These are phyloP conservation scores for Coryphaenoides rupestris DNA, from an alignment of 2,113 vertebrate species.

Conservation along the genomic window DNA sequence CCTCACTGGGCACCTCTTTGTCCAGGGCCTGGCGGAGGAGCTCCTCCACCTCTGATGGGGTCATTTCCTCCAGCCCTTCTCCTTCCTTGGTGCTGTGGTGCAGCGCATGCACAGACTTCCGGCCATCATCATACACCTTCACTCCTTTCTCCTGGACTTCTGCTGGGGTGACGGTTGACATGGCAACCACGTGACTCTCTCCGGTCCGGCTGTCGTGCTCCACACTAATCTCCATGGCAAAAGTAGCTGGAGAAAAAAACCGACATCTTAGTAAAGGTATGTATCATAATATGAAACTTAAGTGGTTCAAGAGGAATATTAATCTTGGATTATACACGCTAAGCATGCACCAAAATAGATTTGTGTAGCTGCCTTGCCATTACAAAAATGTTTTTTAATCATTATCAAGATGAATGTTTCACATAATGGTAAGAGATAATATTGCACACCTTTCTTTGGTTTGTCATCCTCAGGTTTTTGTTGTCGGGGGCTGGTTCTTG, in stretches of 20 bases:
- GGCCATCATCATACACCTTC: slow-evolving; percentile 91
- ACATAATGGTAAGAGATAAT: neutral
- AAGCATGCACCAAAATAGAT: too few species aligned
- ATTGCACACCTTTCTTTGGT: slow-evolving; percentile 83
- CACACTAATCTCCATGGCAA: slow-evolving; percentile 94
- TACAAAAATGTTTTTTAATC: too few species aligned
- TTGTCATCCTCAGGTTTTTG: slow-evolving; percentile 62
- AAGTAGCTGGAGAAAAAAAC: slow-evolving; percentile 76
- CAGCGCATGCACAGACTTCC: slow-evolving; percentile 85
- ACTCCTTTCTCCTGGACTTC: slow-evolving; percentile 77
- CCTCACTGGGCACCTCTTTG: slow-evolving; percentile 74
- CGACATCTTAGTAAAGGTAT: neutral
- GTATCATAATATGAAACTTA: too few species aligned
- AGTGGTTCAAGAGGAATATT: too few species aligned
- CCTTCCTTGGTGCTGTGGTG: slow-evolving; percentile 44
- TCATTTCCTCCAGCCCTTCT: slow-evolving; percentile 73
- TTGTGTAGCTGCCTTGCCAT: too few species aligned
- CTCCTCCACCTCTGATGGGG: slow-evolving; percentile 83
- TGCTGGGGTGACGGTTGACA: slow-evolving; percentile 80
- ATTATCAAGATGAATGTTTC: too few species aligned
- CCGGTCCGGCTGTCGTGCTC: slow-evolving; percentile 88
- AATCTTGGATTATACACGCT: too few species aligned
- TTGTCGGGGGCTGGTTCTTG: slow-evolving; percentile 62
- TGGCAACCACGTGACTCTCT: slow-evolving; percentile 85
- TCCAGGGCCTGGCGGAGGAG: slow-evolving; percentile 85